Evolutionary conservation across 2,888 invertebrate genomes (phyloP).

Genomic region (Odontocerum albicorne): DNA sequence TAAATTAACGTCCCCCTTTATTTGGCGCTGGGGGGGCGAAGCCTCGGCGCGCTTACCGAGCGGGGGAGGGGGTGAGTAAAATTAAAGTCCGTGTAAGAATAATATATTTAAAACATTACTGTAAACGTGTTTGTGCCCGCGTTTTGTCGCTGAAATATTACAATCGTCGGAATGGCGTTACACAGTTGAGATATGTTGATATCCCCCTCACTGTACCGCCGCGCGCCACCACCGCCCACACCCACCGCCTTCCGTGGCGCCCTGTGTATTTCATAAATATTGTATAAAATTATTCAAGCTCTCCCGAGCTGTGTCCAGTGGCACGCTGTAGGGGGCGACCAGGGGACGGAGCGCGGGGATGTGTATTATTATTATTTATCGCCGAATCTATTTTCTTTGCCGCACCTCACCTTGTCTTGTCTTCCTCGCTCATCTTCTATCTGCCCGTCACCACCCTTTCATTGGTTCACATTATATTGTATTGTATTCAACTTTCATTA

Average conservation of each 20-base stretch:
- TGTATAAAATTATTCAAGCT: constrained; percentile 25
- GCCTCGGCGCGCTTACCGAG: too few species aligned
- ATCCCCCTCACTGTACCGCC: neutral
- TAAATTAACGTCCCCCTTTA: constrained; percentile 23
- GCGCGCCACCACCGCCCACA: neutral
- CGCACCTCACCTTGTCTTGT: too few species aligned
- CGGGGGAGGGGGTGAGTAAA: constrained; percentile 14
- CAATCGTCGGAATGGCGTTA: constrained; percentile 27
- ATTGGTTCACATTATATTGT: too few species aligned
- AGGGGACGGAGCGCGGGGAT: too few species aligned
- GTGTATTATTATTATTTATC: constrained; percentile 6
- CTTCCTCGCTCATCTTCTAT: too few species aligned
- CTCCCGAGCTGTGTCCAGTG: constrained; percentile 24
- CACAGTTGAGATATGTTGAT: constrained; percentile 23
- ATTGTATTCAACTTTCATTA: too few species aligned
- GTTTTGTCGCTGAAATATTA: constrained; percentile 30
- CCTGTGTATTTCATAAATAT: constrained; percentile 25
- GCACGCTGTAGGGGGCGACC: neutral
- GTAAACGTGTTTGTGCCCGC: constrained; percentile 28
- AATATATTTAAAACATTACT: constrained; percentile 31
- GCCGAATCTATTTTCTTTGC: constrained; percentile 12
- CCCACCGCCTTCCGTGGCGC: constrained; percentile 2
- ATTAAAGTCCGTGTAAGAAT: constrained; percentile 27
- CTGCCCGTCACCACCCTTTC: too few species aligned
- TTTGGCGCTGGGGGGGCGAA: constrained; percentile 3